Percentiles rank a stretch among this genome's conserved stretches.
Evolutionary conservation across 2,888 invertebrate species (phyloP).

Genomic region (Diadegma fenestrale): DNA sequence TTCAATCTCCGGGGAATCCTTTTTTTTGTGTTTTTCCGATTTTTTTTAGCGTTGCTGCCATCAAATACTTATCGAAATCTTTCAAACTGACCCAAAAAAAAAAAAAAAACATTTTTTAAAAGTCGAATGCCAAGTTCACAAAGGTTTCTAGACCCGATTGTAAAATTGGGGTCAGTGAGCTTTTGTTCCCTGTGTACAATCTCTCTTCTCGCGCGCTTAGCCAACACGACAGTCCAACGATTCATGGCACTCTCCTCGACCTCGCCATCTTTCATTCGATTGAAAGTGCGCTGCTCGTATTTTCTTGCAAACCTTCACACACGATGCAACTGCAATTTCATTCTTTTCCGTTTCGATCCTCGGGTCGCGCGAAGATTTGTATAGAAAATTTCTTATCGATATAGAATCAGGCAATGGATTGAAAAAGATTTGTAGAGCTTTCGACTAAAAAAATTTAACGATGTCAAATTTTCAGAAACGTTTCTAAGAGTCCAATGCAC

Average conservation of each 20-base stretch:
- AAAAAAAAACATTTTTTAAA: too few species aligned
- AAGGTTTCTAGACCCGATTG: conserved; percentile 14
- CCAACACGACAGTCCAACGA: not conserved
- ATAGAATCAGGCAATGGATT: too few species aligned
- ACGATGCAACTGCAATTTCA: not conserved
- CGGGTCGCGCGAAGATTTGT: too few species aligned
- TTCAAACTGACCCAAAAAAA: conserved; percentile 16
- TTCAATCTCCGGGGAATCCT: too few species aligned
- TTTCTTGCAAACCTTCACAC: not conserved
- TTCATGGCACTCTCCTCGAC: not conserved
- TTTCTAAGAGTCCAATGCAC: too few species aligned
- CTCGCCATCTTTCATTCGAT: not conserved
- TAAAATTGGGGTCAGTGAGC: conserved; percentile 63
- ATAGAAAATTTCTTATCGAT: too few species aligned
- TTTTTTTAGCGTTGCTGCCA: too few species aligned
- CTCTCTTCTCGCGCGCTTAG: conserved; percentile 41
- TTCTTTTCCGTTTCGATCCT: not conserved
- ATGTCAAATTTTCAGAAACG: too few species aligned
- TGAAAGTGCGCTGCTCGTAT: not conserved
- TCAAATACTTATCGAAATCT: conserved; percentile 56
- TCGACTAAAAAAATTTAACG: too few species aligned
- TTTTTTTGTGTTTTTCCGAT: too few species aligned
- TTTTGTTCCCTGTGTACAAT: conserved; percentile 53
- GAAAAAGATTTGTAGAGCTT: too few species aligned
- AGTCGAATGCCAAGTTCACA: not conserved